phyloP scores from a whole-genome alignment of 2,888 invertebrate species.

The Augochlorella aurata region DNA sequence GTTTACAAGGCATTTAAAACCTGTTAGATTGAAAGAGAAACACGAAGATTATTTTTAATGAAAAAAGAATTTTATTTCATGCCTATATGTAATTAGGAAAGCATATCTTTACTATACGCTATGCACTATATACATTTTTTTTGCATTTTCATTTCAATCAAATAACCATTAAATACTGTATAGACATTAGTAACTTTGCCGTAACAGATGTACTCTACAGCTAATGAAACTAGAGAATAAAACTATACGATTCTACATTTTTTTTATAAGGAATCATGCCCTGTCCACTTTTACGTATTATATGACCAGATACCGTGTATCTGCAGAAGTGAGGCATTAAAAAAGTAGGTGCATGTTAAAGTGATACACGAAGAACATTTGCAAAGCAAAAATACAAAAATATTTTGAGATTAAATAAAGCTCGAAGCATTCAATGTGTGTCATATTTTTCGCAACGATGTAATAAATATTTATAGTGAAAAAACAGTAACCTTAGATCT shows the following conservation, averaged over 20 bases:
- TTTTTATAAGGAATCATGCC: neutral
- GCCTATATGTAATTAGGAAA: too few relatives aligned
- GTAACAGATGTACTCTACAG: neutral
- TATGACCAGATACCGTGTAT: neutral
- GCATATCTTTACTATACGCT: too few relatives aligned
- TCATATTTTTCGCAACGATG: constrained; percentile 41
- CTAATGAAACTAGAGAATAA: neutral
- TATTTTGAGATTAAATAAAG: constrained; percentile 38
- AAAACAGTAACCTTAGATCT: constrained; percentile 93
- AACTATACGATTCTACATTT: neutral
- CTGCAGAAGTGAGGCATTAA: constrained; percentile 6
- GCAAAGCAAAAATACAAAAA: constrained; percentile 47
- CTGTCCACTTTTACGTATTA: neutral
- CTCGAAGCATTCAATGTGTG: constrained; percentile 51
- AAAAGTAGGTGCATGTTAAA: constrained; percentile 28
- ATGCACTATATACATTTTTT: too few relatives aligned
- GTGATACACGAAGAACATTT: constrained; percentile 27
- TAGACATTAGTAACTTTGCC: neutral
- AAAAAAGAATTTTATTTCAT: too few relatives aligned
- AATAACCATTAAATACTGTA: neutral
- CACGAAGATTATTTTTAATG: too few relatives aligned
- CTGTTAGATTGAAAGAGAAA: too few relatives aligned
- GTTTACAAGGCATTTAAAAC: too few relatives aligned
- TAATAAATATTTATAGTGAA: constrained; percentile 69
- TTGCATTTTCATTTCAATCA: too few relatives aligned